Conservation (phyloP, 2,888 invertebrate species). For the Lymantria dispar region DNA sequence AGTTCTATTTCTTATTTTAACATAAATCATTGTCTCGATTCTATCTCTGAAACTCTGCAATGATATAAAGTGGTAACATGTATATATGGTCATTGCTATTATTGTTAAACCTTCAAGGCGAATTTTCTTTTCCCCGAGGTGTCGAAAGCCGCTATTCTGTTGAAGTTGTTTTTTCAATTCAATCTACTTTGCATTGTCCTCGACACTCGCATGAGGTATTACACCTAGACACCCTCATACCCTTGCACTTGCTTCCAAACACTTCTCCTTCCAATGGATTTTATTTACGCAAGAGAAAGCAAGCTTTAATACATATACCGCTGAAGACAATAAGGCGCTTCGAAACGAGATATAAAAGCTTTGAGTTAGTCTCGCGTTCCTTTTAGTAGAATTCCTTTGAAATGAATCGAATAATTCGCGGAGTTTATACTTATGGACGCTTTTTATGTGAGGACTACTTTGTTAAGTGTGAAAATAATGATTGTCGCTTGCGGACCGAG, state of each 20-base stretch:
- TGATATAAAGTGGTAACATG: conserved; percentile 31
- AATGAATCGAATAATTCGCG: conserved; percentile 80
- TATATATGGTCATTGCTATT: conserved; percentile 59
- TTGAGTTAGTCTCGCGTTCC: conserved; percentile 78
- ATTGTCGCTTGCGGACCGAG: conserved; percentile 40
- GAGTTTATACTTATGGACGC: conserved; percentile 69
- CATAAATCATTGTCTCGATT: no score
- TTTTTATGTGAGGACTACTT: conserved; percentile 63
- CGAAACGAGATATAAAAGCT: conserved; percentile 80
- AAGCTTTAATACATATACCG: conserved; percentile 80
- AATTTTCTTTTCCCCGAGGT: conserved; percentile 60
- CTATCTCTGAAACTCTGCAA: conserved; percentile 8
- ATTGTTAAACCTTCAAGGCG: conserved; percentile 70
- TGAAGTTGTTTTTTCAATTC: conserved; percentile 80
- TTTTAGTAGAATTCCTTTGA: conserved; percentile 80
- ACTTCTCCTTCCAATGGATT: conserved; percentile 75
- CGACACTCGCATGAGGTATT: conserved; percentile 79
- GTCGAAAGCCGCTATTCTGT: conserved; percentile 69
- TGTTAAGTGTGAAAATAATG: conserved; percentile 63
- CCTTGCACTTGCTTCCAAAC: conserved; percentile 70
- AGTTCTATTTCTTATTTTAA: no score
- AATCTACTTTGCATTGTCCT: conserved; percentile 82
- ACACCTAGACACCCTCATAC: conserved; percentile 64
- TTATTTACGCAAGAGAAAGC: conserved; percentile 82
- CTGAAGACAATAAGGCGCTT: conserved; percentile 79